These are phyloP conservation scores for Anoplolepis gracilipes DNA, from an alignment of 1,140 invertebrate species.

Conservation along the genomic window DNA sequence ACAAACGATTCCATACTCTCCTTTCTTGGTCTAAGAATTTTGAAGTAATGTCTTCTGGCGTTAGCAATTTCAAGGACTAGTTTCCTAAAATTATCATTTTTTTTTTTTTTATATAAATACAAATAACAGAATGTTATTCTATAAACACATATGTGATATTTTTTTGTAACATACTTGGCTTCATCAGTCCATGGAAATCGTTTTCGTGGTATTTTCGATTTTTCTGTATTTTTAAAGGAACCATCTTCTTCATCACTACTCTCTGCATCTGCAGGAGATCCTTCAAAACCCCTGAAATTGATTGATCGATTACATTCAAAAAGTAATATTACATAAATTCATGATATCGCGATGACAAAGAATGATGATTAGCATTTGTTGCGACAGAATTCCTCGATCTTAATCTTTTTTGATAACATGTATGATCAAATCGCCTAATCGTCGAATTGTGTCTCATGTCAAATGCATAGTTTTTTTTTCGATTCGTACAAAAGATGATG, in stretches of 20 bases:
- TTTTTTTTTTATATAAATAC: conserved; percentile 37
- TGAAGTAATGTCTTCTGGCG: conserved; percentile 78
- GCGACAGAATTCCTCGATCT: conserved; percentile 60
- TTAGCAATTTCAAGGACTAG: conserved; percentile 79
- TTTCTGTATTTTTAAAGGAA: conserved; percentile 81
- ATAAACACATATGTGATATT: neutral
- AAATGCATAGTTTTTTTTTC: conserved; percentile 51
- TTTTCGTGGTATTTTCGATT: conserved; percentile 85
- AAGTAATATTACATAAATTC: conserved; percentile 28
- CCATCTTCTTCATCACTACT: conserved; percentile 82
- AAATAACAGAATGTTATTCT: neutral
- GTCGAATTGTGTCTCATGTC: conserved; percentile 56
- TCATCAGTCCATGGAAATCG: conserved; percentile 87
- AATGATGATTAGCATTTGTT: conserved; percentile 68
- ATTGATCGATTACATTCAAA: conserved; percentile 49
- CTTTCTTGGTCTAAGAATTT: conserved; percentile 85
- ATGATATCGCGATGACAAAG: conserved; percentile 60
- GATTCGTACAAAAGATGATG: conserved; percentile 70
- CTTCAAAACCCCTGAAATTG: conserved; percentile 78
- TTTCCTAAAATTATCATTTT: conserved; percentile 73
- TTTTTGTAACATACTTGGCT: conserved; percentile 84
- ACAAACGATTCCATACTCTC: conserved; percentile 87
- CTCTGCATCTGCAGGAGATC: conserved; percentile 79
- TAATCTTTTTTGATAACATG: conserved; percentile 19
- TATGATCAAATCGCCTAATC: conserved; percentile 50